phyloP scores from a whole-genome alignment of 2,888 invertebrate species.

The Caenorhabditis angaria region DNA sequence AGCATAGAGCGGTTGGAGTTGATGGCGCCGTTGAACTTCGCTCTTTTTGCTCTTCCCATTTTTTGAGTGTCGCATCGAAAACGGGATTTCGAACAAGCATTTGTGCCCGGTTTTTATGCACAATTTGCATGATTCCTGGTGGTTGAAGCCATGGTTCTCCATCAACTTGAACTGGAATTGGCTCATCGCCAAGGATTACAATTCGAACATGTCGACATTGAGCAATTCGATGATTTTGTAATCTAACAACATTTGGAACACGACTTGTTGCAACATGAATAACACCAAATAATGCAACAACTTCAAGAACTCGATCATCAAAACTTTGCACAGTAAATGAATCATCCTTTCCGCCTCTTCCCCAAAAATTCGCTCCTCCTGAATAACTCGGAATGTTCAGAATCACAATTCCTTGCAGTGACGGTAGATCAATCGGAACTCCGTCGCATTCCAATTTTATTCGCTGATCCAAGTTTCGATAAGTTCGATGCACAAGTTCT shows the following conservation, averaged over 20 bases:
- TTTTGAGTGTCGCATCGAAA: conserved; percentile 86
- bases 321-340: conserved; percentile 90
- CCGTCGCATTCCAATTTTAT: conserved; percentile 91
- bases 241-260: conserved; percentile 80
- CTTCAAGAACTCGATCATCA: conserved; percentile 94
- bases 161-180: conserved; percentile 93
- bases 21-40: conserved; percentile 43
- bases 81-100: conserved; percentile 91
- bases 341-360: conserved; percentile 73
- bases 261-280: conserved; percentile 97
- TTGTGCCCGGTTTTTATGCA: conserved; percentile 95
- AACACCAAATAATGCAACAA: conserved; percentile 95
- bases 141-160: conserved; percentile 98
- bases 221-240: conserved; percentile 83
- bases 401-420: conserved; percentile 91
- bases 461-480: conserved; percentile 92
- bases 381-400: conserved; percentile 96
- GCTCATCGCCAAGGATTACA: conserved; percentile 86
- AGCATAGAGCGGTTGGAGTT: conserved; percentile 44
- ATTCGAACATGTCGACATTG: conserved; percentile 91
- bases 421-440: conserved; percentile 90
- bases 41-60: conserved; percentile 85
- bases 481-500: conserved; percentile 82
- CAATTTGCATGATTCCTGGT: conserved; percentile 92
- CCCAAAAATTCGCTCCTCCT: conserved; percentile 99